These are phyloP conservation scores for Belgica antarctica DNA, from an alignment of 2,888 invertebrate species.

Conservation along the genomic window DNA sequence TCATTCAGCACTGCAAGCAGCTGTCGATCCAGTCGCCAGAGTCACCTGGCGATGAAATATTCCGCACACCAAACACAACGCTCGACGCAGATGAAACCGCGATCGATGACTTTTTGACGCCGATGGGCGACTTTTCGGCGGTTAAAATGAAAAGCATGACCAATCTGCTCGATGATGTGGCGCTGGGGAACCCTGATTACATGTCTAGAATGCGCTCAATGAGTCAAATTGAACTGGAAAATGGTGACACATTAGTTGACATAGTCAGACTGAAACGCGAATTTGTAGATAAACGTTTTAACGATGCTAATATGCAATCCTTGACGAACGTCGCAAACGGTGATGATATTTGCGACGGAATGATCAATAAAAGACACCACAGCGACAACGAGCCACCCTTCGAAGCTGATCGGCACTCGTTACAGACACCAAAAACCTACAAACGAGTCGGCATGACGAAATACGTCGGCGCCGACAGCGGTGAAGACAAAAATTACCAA, in stretches of 20 bases:
- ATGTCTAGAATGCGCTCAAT: constrained; percentile 46
- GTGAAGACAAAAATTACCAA: constrained; percentile 46
- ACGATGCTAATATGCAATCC: constrained; percentile 49
- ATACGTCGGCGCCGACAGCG: constrained; percentile 52
- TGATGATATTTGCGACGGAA: constrained; percentile 8
- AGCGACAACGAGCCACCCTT: constrained; percentile 7
- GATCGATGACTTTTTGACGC: constrained; percentile 53
- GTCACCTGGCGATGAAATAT: constrained; percentile 46
- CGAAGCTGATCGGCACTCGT: neutral
- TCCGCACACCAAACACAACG: constrained; percentile 52
- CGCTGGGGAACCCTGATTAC: neutral
- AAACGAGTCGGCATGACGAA: constrained; percentile 53
- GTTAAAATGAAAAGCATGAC: constrained; percentile 42
- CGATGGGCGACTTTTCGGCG: constrained; percentile 48
- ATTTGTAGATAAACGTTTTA: constrained; percentile 44
- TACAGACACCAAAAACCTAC: neutral
- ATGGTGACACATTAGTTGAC: constrained; percentile 45
- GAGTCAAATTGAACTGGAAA: constrained; percentile 45
- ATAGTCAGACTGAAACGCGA: constrained; percentile 45
- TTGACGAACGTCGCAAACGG: constrained; percentile 50
- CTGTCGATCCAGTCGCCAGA: neutral
- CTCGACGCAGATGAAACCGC: constrained; percentile 47
- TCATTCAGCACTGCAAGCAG: constrained; percentile 32
- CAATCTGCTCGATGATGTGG: constrained; percentile 12
- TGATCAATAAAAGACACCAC: constrained; percentile 19